These are phyloP conservation scores for Catagonus wagneri DNA, from an alignment of 2,113 vertebrate genomes.

Conservation along the genomic window DNA sequence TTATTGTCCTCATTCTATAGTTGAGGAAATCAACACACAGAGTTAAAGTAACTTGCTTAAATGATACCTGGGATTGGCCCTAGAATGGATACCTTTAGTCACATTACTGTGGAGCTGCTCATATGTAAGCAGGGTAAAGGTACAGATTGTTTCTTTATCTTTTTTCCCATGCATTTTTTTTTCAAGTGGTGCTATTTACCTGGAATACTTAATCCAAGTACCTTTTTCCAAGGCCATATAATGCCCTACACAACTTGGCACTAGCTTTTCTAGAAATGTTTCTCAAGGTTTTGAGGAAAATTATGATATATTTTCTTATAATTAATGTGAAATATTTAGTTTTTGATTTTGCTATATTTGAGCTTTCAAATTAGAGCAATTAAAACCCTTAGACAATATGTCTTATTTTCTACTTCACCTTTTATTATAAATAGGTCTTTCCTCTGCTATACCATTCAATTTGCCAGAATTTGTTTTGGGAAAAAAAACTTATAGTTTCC, in stretches of 20 bases:
- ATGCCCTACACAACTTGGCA: neutral
- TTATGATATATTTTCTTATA: conserved; percentile 8
- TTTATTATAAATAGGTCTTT: neutral
- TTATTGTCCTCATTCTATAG: neutral
- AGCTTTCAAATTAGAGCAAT: neutral
- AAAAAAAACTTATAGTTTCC: neutral
- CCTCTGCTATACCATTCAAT: neutral
- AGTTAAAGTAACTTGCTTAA: neutral
- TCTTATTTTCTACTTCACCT: neutral
- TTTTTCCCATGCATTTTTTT: neutral
- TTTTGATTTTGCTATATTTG: neutral
- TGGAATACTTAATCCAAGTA: neutral
- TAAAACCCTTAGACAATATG: neutral
- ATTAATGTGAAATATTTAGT: conserved; percentile 5
- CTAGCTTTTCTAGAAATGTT: neutral
- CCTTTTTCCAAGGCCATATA: neutral
- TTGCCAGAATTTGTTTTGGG: neutral
- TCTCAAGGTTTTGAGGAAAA: conserved; percentile 10
- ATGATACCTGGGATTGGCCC: neutral
- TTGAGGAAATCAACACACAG: neutral
- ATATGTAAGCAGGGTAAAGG: neutral
- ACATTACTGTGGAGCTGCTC: neutral
- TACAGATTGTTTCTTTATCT: neutral
- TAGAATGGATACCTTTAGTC: neutral
- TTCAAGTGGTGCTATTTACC: neutral